Evolutionary conservation across 1,140 invertebrate genomes (phyloP).

Genomic region (Zaprionus vittiger): DNA sequence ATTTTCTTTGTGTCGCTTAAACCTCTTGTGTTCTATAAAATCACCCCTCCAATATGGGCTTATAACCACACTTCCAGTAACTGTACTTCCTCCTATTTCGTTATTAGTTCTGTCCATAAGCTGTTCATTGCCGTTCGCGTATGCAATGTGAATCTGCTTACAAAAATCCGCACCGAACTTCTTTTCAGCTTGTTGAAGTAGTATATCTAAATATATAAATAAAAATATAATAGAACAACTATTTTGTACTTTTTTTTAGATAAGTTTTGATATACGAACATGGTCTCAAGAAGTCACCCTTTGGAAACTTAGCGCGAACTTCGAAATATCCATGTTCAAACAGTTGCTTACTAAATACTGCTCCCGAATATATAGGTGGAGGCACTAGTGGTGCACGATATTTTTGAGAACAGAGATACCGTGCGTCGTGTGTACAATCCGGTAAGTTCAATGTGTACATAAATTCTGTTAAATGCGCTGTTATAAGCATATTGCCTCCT

Average conservation of each 20-base stretch:
- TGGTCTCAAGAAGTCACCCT: constrained; percentile 30
- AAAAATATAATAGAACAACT: neutral
- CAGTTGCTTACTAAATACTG: neutral
- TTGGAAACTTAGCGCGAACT: constrained; percentile 13
- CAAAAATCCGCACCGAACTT: neutral
- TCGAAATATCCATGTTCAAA: constrained; percentile 27
- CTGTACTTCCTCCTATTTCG: constrained; percentile 10
- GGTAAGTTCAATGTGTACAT: neutral
- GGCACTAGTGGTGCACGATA: neutral
- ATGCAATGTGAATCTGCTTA: constrained; percentile 28
- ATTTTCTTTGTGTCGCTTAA: neutral
- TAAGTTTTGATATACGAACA: constrained; percentile 25
- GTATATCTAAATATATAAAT: constrained; percentile 14
- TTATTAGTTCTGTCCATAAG: neutral
- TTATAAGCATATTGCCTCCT: constrained; percentile 34
- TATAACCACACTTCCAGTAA: constrained; percentile 11
- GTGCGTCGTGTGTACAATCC: neutral
- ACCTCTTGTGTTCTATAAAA: neutral
- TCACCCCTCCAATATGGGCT: no score
- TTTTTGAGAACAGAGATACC: neutral
- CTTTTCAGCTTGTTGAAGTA: neutral
- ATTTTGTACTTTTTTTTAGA: neutral
- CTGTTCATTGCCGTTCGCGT: constrained; percentile 18
- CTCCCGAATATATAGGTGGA: neutral
- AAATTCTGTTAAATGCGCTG: constrained; percentile 1